Evolutionary conservation across 1,140 invertebrate species (phyloP).

Genomic region (Cardiocondyla obscurior): DNA sequence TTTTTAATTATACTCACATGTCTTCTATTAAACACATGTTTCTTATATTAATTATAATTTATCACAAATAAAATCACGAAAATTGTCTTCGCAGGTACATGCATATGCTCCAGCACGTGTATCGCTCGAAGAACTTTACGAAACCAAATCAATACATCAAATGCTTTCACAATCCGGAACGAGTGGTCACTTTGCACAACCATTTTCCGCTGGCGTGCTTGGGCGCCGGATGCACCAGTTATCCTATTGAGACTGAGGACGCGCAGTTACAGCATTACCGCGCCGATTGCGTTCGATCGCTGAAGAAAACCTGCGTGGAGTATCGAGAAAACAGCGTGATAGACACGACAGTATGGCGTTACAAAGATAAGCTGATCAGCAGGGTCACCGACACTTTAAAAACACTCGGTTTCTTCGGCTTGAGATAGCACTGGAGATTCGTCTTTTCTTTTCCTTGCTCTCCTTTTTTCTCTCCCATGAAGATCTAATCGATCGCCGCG

Average conservation of each 20-base stretch:
- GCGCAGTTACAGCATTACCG: slow-evolving; percentile 97
- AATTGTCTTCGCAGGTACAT: slow-evolving; percentile 87
- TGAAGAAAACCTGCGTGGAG: slow-evolving; percentile 94
- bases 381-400: slow-evolving; percentile 89
- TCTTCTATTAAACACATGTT: background rate
- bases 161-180: slow-evolving; percentile 96
- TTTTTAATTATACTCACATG: background rate
- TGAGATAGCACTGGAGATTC: slow-evolving; percentile 68
- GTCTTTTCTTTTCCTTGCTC: background rate
- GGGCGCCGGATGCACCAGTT: slow-evolving; percentile 93
- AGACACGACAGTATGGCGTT: slow-evolving; percentile 95
- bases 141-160: slow-evolving; percentile 97
- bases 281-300: slow-evolving; percentile 94
- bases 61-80: too few relatives aligned
- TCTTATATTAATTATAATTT: too few relatives aligned
- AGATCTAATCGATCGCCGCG: background rate
- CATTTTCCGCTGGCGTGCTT: slow-evolving; percentile 96
- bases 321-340: slow-evolving; percentile 92
- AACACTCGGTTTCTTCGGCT: slow-evolving; percentile 89
- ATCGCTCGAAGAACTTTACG: slow-evolving; percentile 95
- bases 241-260: slow-evolving; percentile 91
- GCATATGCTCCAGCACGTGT: slow-evolving; percentile 97
- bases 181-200: slow-evolving; percentile 95
- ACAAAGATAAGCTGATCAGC: slow-evolving; percentile 89
- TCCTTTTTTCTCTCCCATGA: background rate